Base-by-base conservation (phyloP, 2,797 vertebrate species). In the Oreortyx pictus region DNA sequence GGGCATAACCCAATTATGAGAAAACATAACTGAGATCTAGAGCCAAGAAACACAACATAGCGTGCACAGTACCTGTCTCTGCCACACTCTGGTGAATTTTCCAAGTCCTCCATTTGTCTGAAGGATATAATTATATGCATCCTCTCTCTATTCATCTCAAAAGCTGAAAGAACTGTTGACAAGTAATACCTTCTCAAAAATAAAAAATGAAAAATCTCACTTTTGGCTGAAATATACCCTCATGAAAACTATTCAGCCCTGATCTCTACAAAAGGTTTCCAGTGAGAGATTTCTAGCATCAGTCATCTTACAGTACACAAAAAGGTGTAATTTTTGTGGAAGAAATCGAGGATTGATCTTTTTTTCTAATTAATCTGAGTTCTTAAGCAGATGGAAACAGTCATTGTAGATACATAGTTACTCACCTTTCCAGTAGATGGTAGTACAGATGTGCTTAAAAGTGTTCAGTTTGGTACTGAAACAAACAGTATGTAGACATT, bases 371-470 rank as follows among this genome's bases (percentile, higher is more conserved):
- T 82, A 59, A 41, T 75, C 65, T 27, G 67, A 5, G 14, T 80
- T 92, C 71, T 62, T 24, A 20, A 87, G 77, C 35, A 88, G 79
- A 88, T 61, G 62, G 59, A 64, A 96, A 75, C 39, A 61, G 64
- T 61, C 59, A 96, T 86, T 95, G 47, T 82, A 92, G 86, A 85
- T 94, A 91, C 82, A 96, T 94, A 95, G 91, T 96, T 96, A 95
- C 94, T 92, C 96, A 97, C 96, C 95, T 98, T 97, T 97, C 97
- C 97, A 98, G 97, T 95, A 98, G 97, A 97, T 98, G 97, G 96
- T 98, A 96, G 96, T 90, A 94, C 97, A 98, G 97, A 97, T 97
- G 97, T 97, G 94, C 81, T 94, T 92, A 97, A 97, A 80, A 97
- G 80, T 22, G 73, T 81, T 81, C 47, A 39, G 78, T 67, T 89